Evolutionary conservation across 2,888 invertebrate genomes (phyloP).

Genomic region (Nemurella pictetii): DNA sequence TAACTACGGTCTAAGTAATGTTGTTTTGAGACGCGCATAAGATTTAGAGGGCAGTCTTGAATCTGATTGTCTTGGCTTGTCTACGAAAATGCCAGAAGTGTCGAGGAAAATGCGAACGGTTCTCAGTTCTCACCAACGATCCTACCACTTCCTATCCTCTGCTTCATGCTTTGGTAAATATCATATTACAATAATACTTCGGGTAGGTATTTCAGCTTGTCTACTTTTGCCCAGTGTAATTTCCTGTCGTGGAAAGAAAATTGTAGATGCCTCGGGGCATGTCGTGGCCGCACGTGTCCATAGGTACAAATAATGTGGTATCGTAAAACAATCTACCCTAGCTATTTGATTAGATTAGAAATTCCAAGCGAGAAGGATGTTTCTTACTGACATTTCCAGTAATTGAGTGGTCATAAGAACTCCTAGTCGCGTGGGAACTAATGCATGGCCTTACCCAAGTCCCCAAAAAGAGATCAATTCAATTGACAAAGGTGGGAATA

Average conservation of each 20-base stretch:
- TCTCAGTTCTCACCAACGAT: background rate
- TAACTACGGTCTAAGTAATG: conserved; percentile 10
- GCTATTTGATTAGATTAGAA: background rate
- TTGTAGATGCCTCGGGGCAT: background rate
- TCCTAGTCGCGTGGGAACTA: background rate
- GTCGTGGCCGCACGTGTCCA: background rate
- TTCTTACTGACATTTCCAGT: background rate
- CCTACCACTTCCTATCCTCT: background rate
- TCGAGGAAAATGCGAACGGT: background rate
- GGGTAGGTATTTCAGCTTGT: background rate
- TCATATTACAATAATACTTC: background rate
- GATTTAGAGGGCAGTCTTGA: conserved; percentile 16
- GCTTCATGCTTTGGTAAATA: background rate
- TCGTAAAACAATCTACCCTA: background rate
- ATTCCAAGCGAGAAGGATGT: background rate
- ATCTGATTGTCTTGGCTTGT: conserved; percentile 16
- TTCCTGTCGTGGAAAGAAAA: background rate
- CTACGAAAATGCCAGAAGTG: conserved; percentile 16
- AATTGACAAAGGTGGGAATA: too few species aligned
- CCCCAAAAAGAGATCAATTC: background rate
- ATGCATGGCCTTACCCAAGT: background rate
- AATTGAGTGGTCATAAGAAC: background rate
- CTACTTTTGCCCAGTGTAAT: background rate
- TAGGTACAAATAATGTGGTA: background rate
- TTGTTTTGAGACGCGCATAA: background rate